phyloP scores from a whole-genome alignment of 2,797 vertebrate species.

The Acestrorhynchus altus region DNA sequence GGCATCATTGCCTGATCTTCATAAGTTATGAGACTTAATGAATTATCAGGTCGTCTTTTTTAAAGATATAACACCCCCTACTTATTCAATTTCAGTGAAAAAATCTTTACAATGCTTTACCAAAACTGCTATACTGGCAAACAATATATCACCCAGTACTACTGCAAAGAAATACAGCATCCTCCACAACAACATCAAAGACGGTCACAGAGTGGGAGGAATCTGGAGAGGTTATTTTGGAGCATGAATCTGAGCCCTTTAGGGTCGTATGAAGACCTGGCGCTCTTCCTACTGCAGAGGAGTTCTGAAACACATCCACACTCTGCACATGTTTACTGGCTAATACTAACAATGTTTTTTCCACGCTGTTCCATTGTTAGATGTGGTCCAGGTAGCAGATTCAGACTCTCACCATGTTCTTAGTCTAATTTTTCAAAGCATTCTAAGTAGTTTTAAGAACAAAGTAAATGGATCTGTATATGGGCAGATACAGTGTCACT shows the following conservation, averaged over 20 bases:
- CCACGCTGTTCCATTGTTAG: not conserved
- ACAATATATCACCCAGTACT: not conserved
- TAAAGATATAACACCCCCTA: no score
- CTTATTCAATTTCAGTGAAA: no score
- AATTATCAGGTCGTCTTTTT: no score
- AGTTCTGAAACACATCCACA: not conserved
- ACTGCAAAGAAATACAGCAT: not conserved
- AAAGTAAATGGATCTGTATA: no score
- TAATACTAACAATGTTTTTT: not conserved
- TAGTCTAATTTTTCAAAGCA: not conserved
- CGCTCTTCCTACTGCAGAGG: not conserved
- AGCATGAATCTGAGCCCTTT: not conserved
- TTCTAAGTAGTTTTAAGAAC: no score
- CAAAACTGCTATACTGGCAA: not conserved
- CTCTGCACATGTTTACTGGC: not conserved
- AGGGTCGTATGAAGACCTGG: not conserved
- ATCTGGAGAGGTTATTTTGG: constrained; percentile 3
- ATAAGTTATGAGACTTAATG: no score
- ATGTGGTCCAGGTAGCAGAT: not conserved
- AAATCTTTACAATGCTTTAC: not conserved
- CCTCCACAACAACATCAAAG: not conserved
- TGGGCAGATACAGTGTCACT: no score
- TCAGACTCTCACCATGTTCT: not conserved
- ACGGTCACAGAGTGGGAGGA: not conserved
- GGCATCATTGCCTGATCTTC: no score